phyloP scores from a whole-genome alignment of 35 echinoderm and acorn worm species.

The Heliocidaris tuberculata region DNA sequence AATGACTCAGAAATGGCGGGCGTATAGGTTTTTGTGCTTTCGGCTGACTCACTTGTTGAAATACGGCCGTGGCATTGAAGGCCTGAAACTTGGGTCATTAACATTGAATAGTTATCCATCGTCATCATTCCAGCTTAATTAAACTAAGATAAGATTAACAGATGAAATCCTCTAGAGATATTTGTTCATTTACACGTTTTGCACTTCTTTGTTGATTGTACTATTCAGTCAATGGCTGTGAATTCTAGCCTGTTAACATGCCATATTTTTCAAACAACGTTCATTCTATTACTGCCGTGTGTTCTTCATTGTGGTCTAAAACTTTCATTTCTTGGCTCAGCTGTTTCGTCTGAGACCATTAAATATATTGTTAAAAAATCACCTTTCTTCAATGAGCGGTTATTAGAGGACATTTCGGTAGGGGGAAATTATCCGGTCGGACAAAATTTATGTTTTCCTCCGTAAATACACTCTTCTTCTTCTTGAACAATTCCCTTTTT shows the following conservation, averaged over 20 bases:
- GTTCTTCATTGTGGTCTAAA: no score
- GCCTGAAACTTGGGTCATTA: background rate
- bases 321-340: no score
- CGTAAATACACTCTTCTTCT: no score
- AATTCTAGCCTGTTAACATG: background rate
- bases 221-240: background rate
- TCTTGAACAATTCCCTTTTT: no score
- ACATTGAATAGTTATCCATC: background rate
- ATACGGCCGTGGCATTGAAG: background rate
- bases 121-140: background rate
- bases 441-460: no score
- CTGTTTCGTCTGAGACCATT: no score
- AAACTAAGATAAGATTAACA: background rate
- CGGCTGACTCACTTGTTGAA: background rate
- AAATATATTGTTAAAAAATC: no score
- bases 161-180: background rate
- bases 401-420: no score
- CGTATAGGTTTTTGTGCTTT: background rate
- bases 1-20: background rate
- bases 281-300: no score
- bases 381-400: no score
- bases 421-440: no score
- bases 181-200: background rate
- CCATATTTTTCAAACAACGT: no score
- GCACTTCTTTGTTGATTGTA: background rate